These are phyloP conservation scores for Oreotragus oreotragus DNA, from an alignment of 2,113 vertebrate genomes.

Conservation along the genomic window DNA sequence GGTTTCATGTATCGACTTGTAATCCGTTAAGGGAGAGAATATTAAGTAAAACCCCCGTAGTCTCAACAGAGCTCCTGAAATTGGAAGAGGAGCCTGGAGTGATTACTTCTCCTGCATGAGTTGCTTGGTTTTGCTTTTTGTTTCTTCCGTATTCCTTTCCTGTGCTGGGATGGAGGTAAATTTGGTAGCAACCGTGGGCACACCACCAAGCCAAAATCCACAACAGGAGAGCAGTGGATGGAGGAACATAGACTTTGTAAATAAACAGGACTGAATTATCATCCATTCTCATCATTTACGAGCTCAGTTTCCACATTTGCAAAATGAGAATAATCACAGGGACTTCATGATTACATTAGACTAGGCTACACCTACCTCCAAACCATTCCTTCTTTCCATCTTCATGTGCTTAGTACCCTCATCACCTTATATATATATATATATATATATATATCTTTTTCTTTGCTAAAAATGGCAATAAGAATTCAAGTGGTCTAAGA, in stretches of 20 bases:
- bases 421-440: accelerated
- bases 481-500: no score
- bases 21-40: background rate
- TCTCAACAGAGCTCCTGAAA: background rate
- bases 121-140: background rate
- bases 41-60: accelerated
- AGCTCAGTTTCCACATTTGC: background rate
- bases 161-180: accelerated
- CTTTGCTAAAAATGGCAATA: background rate
- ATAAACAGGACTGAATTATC: accelerated
- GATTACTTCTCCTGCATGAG: accelerated
- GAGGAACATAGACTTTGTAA: background rate
- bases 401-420: accelerated
- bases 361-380: accelerated
- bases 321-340: accelerated
- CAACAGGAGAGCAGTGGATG: background rate
- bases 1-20: background rate
- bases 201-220: accelerated
- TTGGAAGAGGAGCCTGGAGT: background rate
- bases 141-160: background rate
- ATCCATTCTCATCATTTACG: accelerated
- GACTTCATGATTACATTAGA: accelerated
- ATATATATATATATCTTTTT: no score
- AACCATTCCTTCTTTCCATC: accelerated
- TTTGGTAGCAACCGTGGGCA: accelerated